Percentiles rank a stretch among this genome's conserved stretches.
Conservation (phyloP, 2,888 invertebrate species). For the Leptopilina drosophilae region DNA sequence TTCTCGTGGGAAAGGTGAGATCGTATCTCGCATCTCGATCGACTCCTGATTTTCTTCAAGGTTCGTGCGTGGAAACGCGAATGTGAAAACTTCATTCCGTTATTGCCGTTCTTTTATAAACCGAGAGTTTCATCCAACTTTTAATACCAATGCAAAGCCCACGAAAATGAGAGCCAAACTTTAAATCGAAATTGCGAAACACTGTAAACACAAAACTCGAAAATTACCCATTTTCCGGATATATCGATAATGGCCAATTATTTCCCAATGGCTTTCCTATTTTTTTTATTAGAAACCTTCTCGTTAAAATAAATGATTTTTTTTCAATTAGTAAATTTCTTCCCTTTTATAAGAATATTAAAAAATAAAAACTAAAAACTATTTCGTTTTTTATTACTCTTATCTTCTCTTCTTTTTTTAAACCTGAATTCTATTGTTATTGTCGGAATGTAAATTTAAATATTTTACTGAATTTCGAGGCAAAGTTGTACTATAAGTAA, state of each 20-base stretch:
- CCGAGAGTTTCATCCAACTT: slow-evolving; percentile 31
- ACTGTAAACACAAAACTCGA: slow-evolving; percentile 25
- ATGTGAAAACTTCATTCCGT: slow-evolving; percentile 31
- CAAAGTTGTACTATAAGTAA: slow-evolving; percentile 45
- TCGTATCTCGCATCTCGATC: slow-evolving; percentile 47
- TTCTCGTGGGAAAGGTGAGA: slow-evolving; percentile 54
- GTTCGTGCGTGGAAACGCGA: slow-evolving; percentile 34
- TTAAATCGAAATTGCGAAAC: slow-evolving; percentile 33
- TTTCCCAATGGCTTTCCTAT: background rate
- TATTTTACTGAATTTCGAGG: slow-evolving; percentile 39
- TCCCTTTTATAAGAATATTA: background rate
- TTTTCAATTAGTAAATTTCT: too few relatives aligned
- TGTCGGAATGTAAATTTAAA: too few relatives aligned
- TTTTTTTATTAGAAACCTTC: background rate
- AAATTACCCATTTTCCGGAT: slow-evolving; percentile 18
- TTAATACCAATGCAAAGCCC: slow-evolving; percentile 33
- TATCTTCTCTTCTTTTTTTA: too few relatives aligned
- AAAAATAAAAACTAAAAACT: too few relatives aligned
- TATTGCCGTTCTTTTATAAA: slow-evolving; percentile 37
- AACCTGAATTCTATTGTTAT: too few relatives aligned
- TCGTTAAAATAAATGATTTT: too few relatives aligned
- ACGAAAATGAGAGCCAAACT: slow-evolving; percentile 26
- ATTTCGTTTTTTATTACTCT: too few relatives aligned
- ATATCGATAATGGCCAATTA: background rate
- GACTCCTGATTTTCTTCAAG: slow-evolving; percentile 23